Evolutionary conservation across 2,113 vertebrate genomes (phyloP).

Genomic region (Sphyrna mokarran): DNA sequence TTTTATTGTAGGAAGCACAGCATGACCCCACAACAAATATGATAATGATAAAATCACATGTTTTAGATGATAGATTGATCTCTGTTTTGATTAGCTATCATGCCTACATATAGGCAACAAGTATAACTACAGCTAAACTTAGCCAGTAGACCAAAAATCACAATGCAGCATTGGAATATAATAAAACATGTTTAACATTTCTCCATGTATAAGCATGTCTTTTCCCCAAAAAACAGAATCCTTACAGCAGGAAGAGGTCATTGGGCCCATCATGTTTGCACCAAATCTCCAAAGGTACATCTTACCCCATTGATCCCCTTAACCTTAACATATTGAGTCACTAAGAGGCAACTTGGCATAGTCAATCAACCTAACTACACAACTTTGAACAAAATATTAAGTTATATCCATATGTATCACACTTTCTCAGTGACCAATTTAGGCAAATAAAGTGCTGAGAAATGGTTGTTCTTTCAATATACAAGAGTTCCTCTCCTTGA

Average conservation of each 20-base stretch:
- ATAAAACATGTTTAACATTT: background rate
- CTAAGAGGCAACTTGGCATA: too few relatives aligned
- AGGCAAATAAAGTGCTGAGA: conserved; percentile 11
- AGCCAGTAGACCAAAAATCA: background rate
- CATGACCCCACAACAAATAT: background rate
- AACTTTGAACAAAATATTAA: background rate
- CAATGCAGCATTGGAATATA: background rate
- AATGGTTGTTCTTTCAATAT: background rate
- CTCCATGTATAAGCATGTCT: background rate
- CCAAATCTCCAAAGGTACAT: too few relatives aligned
- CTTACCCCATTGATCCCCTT: too few relatives aligned
- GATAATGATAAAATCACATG: background rate
- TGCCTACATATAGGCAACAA: background rate
- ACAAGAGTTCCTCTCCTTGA: background rate
- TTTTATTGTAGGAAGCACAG: background rate
- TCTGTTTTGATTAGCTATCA: too few relatives aligned
- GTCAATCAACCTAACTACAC: too few relatives aligned
- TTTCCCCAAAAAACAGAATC: background rate
- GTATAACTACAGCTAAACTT: background rate
- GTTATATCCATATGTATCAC: background rate
- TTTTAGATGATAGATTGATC: background rate
- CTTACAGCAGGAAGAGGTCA: too few relatives aligned
- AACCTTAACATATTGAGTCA: too few relatives aligned
- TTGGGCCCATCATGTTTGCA: too few relatives aligned
- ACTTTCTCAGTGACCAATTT: background rate